A percentile compares a stretch with the other conserved stretches of the same genome.
Conservation (phyloP, 2,888 invertebrate genomes). For the Megaustenia siamemsis region DNA sequence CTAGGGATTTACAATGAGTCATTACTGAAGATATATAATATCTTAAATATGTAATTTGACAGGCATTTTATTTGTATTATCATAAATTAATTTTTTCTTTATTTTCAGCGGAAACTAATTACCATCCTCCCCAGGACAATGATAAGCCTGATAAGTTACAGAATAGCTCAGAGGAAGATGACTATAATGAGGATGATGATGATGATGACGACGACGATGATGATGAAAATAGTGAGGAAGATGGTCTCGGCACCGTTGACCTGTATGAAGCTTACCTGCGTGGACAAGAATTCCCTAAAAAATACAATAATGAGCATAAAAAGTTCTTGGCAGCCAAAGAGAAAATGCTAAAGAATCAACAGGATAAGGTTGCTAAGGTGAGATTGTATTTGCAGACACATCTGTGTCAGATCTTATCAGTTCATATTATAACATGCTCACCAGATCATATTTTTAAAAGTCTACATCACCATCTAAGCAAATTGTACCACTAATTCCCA, state of each 20-base stretch:
- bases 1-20: too few relatives aligned
- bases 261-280: constrained; percentile 69
- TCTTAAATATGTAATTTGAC: too few relatives aligned
- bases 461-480: too few relatives aligned
- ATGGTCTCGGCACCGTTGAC: constrained; percentile 48
- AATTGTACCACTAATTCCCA: too few relatives aligned
- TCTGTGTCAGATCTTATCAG: too few relatives aligned
- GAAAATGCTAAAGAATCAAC: constrained; percentile 94
- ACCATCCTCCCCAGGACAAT: constrained; percentile 40
- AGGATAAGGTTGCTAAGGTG: constrained; percentile 91
- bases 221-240: constrained; percentile 90
- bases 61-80: too few relatives aligned
- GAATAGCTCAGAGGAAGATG: constrained; percentile 43
- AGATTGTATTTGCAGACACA: background rate
- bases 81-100: background rate
- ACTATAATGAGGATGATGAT: constrained; percentile 14
- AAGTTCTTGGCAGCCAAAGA: constrained; percentile 94
- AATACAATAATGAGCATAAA: constrained; percentile 96
- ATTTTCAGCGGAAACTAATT: constrained; percentile 23
- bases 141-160: constrained; percentile 46
- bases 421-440: too few relatives aligned
- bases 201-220: constrained; percentile 86
- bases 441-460: too few relatives aligned
- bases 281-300: constrained; percentile 83
- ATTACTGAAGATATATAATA: too few relatives aligned